These are phyloP conservation scores for Protaetia brevitarsis DNA, from an alignment of 1,140 invertebrate species.

Conservation along the genomic window DNA sequence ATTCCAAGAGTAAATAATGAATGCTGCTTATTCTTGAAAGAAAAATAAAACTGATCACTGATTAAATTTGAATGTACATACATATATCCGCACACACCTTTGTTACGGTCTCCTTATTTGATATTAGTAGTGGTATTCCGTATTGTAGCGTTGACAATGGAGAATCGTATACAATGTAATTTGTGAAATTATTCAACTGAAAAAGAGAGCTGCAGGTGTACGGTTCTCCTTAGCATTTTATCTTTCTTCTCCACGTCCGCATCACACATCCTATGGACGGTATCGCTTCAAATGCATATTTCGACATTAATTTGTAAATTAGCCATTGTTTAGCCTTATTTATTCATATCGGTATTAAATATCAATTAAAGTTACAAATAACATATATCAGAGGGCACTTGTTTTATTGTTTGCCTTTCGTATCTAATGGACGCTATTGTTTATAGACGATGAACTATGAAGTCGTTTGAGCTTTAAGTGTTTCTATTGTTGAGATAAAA, in stretches of 20 bases:
- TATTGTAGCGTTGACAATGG: constrained; percentile 16
- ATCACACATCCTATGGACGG: too few species aligned
- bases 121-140: constrained; percentile 20
- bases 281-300: constrained; percentile 9
- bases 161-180: constrained; percentile 23
- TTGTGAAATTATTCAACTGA: constrained; percentile 17
- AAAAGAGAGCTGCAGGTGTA: constrained; percentile 20
- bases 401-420: background rate
- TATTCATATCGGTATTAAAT: constrained; percentile 17
- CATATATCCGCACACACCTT: constrained; percentile 4
- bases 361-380: constrained; percentile 13
- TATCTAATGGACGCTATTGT: background rate
- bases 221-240: background rate
- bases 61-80: constrained; percentile 19
- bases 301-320: constrained; percentile 22
- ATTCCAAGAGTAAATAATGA: too few species aligned
- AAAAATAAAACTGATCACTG: too few species aligned
- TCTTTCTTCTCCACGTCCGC: background rate
- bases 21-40: too few species aligned
- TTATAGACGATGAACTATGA: constrained; percentile 4
- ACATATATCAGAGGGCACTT: background rate
- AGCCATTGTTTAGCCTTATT: constrained; percentile 11
- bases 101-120: constrained; percentile 1
- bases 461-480: background rate
- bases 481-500: background rate